Evolutionary conservation across 2,888 invertebrate genomes (phyloP).

Genomic region (Osedax fenrisi): DNA sequence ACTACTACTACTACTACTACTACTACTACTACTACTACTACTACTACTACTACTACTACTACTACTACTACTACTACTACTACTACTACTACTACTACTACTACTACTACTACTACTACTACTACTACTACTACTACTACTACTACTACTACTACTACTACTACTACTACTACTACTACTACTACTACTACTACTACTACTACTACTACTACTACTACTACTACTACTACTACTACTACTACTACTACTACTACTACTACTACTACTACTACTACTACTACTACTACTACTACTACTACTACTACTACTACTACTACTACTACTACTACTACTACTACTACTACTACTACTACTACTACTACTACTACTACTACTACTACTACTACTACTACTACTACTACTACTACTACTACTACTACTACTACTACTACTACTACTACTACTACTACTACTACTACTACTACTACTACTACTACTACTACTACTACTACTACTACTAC

Average conservation of each 20-base stretch:
- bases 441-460: not conserved
- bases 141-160: not conserved
- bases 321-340: not conserved
- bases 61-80: not conserved
- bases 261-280: not conserved
- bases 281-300: not conserved
- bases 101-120: not conserved
- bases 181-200: not conserved
- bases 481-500: not conserved
- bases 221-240: not conserved
- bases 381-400: not conserved
- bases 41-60: not conserved
- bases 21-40: not conserved
- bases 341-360: not conserved
- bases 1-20: not conserved
- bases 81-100: not conserved
- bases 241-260: not conserved
- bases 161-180: not conserved
- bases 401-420: not conserved
- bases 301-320: not conserved
- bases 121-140: not conserved
- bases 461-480: not conserved
- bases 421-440: not conserved
- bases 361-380: not conserved
- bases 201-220: not conserved